phyloP scores from a whole-genome alignment of 2,888 invertebrate genomes.

The Acleris sparsana region DNA sequence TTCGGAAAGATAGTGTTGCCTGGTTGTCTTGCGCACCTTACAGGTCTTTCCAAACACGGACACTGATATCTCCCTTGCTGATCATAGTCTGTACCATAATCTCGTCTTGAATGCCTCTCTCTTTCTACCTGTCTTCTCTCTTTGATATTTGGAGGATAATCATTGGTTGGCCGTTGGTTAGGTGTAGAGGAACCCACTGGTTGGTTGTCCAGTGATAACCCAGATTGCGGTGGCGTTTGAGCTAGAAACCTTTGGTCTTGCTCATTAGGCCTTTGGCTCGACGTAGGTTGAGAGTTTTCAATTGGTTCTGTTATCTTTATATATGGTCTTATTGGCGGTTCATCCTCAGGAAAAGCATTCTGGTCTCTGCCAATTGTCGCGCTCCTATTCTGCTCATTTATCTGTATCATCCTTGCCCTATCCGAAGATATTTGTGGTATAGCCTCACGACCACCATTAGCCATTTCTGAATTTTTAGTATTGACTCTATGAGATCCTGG shows the following conservation, averaged over 20 bases:
- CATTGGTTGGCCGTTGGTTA: constrained; percentile 34
- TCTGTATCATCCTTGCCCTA: constrained; percentile 10
- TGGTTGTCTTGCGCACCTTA: too few species aligned
- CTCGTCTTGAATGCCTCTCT: constrained; percentile 38
- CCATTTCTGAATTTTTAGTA: neutral
- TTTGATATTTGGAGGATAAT: constrained; percentile 37
- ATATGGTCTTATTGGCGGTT: neutral
- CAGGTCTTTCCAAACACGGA: too few species aligned
- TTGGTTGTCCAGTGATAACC: constrained; percentile 26
- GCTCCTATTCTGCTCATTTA: constrained; percentile 20
- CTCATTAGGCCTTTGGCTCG: neutral
- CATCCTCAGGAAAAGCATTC: neutral
- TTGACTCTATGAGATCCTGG: too few species aligned
- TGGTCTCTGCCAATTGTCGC: neutral
- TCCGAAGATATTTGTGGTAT: neutral
- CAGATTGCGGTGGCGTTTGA: constrained; percentile 2
- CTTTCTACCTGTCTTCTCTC: constrained; percentile 36
- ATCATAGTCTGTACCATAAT: constrained; percentile 39
- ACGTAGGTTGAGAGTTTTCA: neutral
- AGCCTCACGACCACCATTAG: neutral
- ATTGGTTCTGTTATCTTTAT: neutral
- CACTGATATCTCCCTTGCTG: too few species aligned
- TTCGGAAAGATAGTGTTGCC: too few species aligned
- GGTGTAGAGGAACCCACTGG: constrained; percentile 47
- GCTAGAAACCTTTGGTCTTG: constrained; percentile 3